Percentiles rank a stretch among this genome's conserved stretches.
These are phyloP conservation scores for Galeruca laticollis DNA, from an alignment of 2,888 invertebrate species.

Conservation along the genomic window DNA sequence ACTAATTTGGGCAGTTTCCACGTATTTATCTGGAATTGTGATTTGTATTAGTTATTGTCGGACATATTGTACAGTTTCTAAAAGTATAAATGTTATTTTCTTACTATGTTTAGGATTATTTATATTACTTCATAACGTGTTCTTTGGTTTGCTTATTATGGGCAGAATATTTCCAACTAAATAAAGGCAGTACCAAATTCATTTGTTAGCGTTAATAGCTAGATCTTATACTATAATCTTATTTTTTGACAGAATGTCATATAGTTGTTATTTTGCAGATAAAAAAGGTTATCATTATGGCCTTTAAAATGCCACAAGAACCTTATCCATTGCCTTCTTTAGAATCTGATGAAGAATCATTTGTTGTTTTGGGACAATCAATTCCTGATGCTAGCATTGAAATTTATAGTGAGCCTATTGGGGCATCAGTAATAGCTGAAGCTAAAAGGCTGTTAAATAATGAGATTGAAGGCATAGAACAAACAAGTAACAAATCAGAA, in stretches of 20 bases:
- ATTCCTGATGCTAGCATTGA: conserved; percentile 37
- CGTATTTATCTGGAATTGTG: too few species aligned
- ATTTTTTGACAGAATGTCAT: neutral
- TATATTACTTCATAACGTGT: too few species aligned
- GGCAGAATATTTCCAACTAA: too few species aligned
- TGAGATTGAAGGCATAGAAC: conserved; percentile 34
- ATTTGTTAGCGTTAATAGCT: too few species aligned
- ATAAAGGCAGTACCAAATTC: too few species aligned
- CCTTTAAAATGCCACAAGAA: conserved; percentile 44
- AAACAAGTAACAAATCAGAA: neutral
- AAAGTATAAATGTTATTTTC: too few species aligned
- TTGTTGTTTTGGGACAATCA: conserved; percentile 53
- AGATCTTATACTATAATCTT: too few species aligned
- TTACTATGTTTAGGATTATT: too few species aligned
- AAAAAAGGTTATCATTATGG: conserved; percentile 8
- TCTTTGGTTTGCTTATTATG: too few species aligned
- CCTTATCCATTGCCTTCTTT: conserved; percentile 42
- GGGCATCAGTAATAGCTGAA: conserved; percentile 44
- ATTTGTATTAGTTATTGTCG: too few species aligned
- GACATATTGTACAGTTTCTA: too few species aligned
- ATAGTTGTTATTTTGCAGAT: neutral
- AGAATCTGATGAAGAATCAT: conserved; percentile 50
- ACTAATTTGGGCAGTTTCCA: too few species aligned
- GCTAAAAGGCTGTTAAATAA: conserved; percentile 48
- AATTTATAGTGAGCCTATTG: conserved; percentile 30